These are phyloP conservation scores for Eudasyphora cyanicolor DNA, from an alignment of 2,888 invertebrate genomes.

Conservation along the genomic window DNA sequence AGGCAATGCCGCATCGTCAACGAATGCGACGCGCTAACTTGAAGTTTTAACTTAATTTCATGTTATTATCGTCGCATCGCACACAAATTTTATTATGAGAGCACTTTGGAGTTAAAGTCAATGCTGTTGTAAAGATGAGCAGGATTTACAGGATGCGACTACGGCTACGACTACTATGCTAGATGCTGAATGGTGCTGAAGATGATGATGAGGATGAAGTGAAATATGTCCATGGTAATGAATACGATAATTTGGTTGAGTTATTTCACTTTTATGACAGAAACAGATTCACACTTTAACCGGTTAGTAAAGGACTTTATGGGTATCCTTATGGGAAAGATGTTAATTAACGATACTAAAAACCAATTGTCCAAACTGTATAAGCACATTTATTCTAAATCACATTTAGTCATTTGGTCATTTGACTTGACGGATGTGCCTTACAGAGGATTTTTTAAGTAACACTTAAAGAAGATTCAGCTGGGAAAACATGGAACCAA, in stretches of 20 bases:
- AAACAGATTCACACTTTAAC: neutral
- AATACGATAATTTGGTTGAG: constrained; percentile 25
- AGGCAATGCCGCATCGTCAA: neutral
- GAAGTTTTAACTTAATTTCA: constrained; percentile 25
- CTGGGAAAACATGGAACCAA: too few species aligned
- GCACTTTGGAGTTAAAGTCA: constrained; percentile 27
- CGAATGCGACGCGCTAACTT: neutral
- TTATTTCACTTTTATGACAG: constrained; percentile 1
- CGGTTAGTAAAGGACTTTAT: constrained; percentile 37
- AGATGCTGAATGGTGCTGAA: neutral
- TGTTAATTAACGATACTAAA: too few species aligned
- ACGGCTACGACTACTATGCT: too few species aligned
- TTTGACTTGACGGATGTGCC: too few species aligned
- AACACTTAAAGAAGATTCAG: too few species aligned
- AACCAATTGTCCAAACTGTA: too few species aligned
- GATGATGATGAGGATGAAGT: neutral
- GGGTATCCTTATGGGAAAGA: too few species aligned
- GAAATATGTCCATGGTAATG: constrained; percentile 39
- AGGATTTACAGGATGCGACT: neutral
- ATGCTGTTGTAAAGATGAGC: neutral
- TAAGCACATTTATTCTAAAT: too few species aligned
- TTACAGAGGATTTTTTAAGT: too few species aligned
- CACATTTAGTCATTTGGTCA: too few species aligned
- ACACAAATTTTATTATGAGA: constrained; percentile 23
- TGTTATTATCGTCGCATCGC: constrained; percentile 26